Evolutionary conservation across 2,888 invertebrate genomes (phyloP), one percentile per base, ranked within the genome.

Genomic region (Spilarctia lutea): DNA sequence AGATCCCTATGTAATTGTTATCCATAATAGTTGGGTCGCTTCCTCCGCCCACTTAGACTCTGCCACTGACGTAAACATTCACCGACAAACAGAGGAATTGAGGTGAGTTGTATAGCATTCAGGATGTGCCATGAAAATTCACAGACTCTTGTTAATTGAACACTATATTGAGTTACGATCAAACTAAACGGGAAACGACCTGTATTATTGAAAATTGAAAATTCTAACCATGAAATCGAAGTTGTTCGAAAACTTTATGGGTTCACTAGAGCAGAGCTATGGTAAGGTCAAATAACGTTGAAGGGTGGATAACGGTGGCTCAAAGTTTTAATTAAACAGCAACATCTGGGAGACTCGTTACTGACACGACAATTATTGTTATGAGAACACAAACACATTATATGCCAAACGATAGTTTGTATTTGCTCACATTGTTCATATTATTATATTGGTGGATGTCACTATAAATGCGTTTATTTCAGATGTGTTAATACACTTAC

Each of bases 311-410:
- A 92, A 90, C 89, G 91, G 90, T 89, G 87, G 90, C 86, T 90
- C 89, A 92, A 94, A 94, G 92, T 95, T 95, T 95, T 94, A 94
- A 95, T 95, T 93, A 94, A 94, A 94, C 90, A 92, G 92, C 88
- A 91, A 91, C 94, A 94, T 94, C 93, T 95, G 95, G 77, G 82
- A 78, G 80, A 79, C 87, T 89, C 91, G 92, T 92, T 90, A 89
- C 90, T 88, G 89, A 90, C 91, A 90, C 87, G 90, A 90, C 89
- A 91, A 93, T 93, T 93, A 94, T 92, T 93, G 91, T 91, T 91
- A 90, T 85, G 85, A 86, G 84, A 86, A 88, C 87, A 89, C 86
- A 88, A 88, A 90, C 89, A 90, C 87, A 88, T 87, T 86, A 86
- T 87, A 85, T 84, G 85, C 76, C 75, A 76, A 81, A 75, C 76